Conservation (phyloP, 2,797 vertebrate species). For the Bradypodion ventrale region DNA sequence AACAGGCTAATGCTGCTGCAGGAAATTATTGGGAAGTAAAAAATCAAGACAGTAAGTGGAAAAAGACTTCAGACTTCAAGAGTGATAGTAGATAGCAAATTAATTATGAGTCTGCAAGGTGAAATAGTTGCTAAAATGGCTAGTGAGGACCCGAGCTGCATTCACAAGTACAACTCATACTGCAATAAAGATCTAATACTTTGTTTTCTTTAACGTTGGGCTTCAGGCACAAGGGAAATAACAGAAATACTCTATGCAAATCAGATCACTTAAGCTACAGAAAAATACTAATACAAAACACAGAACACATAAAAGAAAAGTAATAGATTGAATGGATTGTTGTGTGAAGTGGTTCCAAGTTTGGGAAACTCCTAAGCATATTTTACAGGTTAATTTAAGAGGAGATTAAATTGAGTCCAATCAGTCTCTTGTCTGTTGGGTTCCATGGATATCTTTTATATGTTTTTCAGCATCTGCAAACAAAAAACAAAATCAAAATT, state of each 20-base stretch:
- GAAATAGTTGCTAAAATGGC: slow-evolving; percentile 21
- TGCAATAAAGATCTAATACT: slow-evolving; percentile 6
- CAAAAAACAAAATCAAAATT: too few relatives aligned
- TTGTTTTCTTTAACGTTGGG: slow-evolving; percentile 22
- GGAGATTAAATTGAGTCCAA: background rate
- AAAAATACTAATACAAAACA: slow-evolving; percentile 48
- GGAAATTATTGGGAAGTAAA: slow-evolving; percentile 44
- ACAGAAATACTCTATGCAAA: slow-evolving; percentile 35
- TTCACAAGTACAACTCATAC: background rate
- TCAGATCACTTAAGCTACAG: background rate
- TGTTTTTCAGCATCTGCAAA: background rate
- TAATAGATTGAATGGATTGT: slow-evolving; percentile 3
- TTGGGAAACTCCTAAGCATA: background rate
- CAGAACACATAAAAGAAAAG: slow-evolving; percentile 38
- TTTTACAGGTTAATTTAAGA: background rate
- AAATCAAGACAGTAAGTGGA: slow-evolving; percentile 18
- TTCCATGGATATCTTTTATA: background rate
- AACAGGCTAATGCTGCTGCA: slow-evolving; percentile 9
- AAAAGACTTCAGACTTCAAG: slow-evolving; percentile 22
- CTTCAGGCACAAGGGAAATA: slow-evolving; percentile 20
- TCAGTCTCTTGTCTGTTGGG: background rate
- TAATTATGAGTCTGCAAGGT: slow-evolving; percentile 26
- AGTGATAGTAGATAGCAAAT: slow-evolving; percentile 32
- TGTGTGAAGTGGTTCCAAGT: background rate
- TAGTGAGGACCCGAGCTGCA: background rate